phyloP scores from a whole-genome alignment of 2,888 invertebrate species.

The Cremastinae sp. region DNA sequence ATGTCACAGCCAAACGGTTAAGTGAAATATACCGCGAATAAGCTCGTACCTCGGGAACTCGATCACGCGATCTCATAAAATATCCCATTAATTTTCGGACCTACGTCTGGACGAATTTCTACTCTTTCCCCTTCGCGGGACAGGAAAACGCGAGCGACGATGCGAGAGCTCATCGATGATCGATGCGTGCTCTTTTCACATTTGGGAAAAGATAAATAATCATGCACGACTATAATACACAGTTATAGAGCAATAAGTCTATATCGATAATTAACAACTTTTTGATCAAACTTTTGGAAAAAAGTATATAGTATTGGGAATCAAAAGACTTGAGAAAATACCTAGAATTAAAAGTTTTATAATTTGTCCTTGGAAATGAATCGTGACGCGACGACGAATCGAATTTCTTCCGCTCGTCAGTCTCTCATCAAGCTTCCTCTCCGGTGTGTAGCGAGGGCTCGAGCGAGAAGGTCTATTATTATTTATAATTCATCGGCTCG shows the following conservation, averaged over 20 bases:
- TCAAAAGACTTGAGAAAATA: too few relatives aligned
- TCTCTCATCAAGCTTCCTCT: too few relatives aligned
- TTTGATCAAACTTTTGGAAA: too few relatives aligned
- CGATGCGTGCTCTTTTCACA: neutral
- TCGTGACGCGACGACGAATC: too few relatives aligned
- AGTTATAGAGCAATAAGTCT: too few relatives aligned
- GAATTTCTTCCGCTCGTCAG: too few relatives aligned
- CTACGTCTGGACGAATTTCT: neutral
- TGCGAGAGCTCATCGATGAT: slow-evolving; percentile 38
- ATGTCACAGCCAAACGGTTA: slow-evolving; percentile 60
- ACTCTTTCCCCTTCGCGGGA: neutral
- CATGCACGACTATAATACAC: too few relatives aligned
- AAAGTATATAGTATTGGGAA: too few relatives aligned
- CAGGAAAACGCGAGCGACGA: slow-evolving; percentile 6
- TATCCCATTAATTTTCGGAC: slow-evolving; percentile 30
- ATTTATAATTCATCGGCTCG: slow-evolving; percentile 12
- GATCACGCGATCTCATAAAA: slow-evolving; percentile 39
- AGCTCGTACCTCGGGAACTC: slow-evolving; percentile 17
- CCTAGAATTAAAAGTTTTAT: too few relatives aligned
- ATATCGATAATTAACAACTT: too few relatives aligned
- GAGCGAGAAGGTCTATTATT: neutral
- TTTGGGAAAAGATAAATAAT: neutral
- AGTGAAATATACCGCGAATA: slow-evolving; percentile 59
- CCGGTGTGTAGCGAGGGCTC: too few relatives aligned
- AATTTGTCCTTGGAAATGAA: too few relatives aligned